Evolutionary conservation across 2,113 vertebrate genomes (phyloP).

Genomic region (Lycaon pictus): DNA sequence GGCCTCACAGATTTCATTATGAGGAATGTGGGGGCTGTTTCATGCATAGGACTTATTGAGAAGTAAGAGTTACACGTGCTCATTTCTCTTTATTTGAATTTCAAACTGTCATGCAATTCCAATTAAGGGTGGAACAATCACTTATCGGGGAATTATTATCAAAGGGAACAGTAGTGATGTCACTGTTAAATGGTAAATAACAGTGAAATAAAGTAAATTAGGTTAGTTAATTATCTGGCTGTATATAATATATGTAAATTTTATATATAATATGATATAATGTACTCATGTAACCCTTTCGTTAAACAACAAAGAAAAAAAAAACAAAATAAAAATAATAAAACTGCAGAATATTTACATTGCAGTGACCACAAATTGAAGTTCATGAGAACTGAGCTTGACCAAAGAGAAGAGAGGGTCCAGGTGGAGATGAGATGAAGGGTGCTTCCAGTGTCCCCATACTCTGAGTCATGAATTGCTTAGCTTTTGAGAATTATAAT

Average conservation of each 20-base stretch:
- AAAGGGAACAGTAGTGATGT: background rate
- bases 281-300: background rate
- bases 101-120: background rate
- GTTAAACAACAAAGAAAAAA: background rate
- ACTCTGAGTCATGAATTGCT: background rate
- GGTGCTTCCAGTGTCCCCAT: rapidly evolving
- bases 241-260: no score
- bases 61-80: background rate
- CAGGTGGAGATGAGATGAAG: background rate
- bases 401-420: rapidly evolving
- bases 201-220: background rate
- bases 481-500: background rate
- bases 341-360: background rate
- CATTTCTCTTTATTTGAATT: background rate
- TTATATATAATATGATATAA: background rate
- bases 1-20: background rate
- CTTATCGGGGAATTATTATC: background rate
- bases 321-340: background rate
- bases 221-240: background rate
- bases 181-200: background rate
- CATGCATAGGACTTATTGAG: background rate
- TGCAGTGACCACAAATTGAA: background rate
- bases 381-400: background rate
- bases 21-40: background rate
- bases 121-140: background rate